Evolutionary conservation across 1,140 invertebrate genomes (phyloP).

Genomic region (Leptinotarsa lineolata): DNA sequence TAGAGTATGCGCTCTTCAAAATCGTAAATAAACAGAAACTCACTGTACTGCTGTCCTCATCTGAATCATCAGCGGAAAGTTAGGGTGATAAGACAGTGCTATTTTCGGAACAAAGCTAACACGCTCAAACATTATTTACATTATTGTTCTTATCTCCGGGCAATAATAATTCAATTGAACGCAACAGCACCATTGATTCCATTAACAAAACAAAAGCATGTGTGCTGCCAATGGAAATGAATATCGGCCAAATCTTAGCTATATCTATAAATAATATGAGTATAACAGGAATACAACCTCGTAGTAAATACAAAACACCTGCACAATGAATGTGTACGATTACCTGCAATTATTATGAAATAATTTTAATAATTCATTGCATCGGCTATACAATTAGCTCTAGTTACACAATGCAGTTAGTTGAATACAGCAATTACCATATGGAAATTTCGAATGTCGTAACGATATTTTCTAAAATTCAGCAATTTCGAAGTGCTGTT

Average conservation of each 20-base stretch:
- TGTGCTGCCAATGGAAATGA: not conserved
- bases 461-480: not conserved
- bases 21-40: too few species aligned
- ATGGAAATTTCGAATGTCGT: not conserved
- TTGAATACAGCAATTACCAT: slow-evolving; percentile 6
- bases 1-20: too few species aligned
- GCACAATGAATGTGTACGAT: slow-evolving; percentile 3
- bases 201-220: not conserved
- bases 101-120: not conserved
- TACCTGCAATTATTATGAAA: not conserved
- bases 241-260: not conserved
- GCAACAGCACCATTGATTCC: not conserved
- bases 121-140: not conserved
- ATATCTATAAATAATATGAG: not conserved
- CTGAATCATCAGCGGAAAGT: too few species aligned
- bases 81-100: not conserved
- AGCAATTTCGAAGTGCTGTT: not conserved
- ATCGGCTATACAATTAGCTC: not conserved
- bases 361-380: slow-evolving; percentile 1
- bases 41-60: too few species aligned
- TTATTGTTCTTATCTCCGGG: not conserved
- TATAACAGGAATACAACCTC: not conserved
- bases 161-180: not conserved
- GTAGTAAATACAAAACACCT: slow-evolving; percentile 8
- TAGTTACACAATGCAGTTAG: not conserved